Percentiles rank a stretch among this genome's conserved stretches.
Conservation (phyloP, 2,797 vertebrate genomes). For the Malacoraja senta region DNA sequence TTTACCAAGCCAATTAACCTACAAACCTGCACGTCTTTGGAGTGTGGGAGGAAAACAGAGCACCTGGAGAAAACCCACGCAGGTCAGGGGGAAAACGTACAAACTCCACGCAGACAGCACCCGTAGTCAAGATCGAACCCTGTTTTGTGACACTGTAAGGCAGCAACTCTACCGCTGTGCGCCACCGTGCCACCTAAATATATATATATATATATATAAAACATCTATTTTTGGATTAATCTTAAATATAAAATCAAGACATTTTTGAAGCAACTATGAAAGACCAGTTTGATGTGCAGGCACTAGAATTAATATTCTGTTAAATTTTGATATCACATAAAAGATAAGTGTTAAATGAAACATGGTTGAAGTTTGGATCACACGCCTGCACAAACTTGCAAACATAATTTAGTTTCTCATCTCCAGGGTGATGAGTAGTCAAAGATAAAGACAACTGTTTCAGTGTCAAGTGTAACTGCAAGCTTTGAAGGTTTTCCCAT, state of each 20-base stretch:
- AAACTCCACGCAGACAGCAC: too few relatives aligned
- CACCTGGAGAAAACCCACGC: too few relatives aligned
- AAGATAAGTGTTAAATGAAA: background rate
- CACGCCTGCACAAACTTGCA: background rate
- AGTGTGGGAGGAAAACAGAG: too few relatives aligned
- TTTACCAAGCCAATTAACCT: too few relatives aligned
- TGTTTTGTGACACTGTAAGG: too few relatives aligned
- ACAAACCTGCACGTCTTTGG: too few relatives aligned
- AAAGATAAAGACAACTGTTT: background rate
- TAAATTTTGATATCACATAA: background rate
- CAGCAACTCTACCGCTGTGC: too few relatives aligned
- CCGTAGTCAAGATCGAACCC: too few relatives aligned
- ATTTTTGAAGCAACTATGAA: background rate
- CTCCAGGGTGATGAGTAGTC: background rate
- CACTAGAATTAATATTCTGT: background rate
- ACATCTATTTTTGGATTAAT: too few relatives aligned
- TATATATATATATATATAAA: background rate
- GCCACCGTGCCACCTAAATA: background rate
- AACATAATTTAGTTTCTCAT: background rate
- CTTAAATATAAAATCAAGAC: background rate
- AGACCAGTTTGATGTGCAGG: background rate
- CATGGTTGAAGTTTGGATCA: background rate
- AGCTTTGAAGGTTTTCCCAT: background rate
- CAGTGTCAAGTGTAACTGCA: background rate
- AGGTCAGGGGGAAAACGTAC: too few relatives aligned